Percentiles rank a stretch among this genome's conserved stretches.
These are phyloP conservation scores for Rhyzopertha dominica DNA, from an alignment of 1,140 invertebrate species.

Conservation along the genomic window DNA sequence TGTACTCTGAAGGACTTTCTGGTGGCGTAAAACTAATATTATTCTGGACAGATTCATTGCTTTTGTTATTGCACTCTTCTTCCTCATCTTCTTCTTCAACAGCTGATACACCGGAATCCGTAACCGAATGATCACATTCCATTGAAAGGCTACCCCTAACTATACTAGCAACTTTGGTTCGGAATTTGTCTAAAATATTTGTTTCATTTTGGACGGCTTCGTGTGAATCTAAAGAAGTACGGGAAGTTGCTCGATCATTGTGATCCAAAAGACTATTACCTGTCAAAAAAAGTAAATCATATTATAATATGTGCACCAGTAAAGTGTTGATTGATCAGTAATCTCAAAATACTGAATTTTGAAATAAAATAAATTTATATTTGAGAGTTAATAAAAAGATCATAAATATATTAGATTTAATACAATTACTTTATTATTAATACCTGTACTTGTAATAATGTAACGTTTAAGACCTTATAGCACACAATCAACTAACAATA, in stretches of 20 bases:
- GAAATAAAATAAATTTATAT: too few species aligned
- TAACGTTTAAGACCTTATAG: too few species aligned
- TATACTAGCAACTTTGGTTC: constrained; percentile 58
- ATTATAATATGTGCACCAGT: neutral
- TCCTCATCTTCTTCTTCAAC: constrained; percentile 19
- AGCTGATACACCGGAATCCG: constrained; percentile 18
- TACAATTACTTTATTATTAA: too few species aligned
- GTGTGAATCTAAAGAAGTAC: constrained; percentile 49
- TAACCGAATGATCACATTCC: too few species aligned
- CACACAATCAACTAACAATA: too few species aligned
- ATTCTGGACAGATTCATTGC: constrained; percentile 19
- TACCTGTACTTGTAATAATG: too few species aligned
- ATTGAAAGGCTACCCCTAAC: constrained; percentile 49
- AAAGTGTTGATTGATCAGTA: constrained; percentile 39
- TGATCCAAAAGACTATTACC: constrained; percentile 47
- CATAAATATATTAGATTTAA: too few species aligned
- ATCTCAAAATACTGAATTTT: neutral
- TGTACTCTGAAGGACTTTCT: constrained; percentile 52
- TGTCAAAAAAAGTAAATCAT: constrained; percentile 9
- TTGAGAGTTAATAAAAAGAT: too few species aligned
- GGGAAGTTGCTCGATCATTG: constrained; percentile 48
- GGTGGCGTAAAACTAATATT: constrained; percentile 42
- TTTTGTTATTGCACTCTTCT: constrained; percentile 5
- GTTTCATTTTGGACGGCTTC: constrained; percentile 50
- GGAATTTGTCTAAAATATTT: constrained; percentile 54